Conservation (phyloP, 2,797 vertebrate species). For the Lagodon rhomboides region DNA sequence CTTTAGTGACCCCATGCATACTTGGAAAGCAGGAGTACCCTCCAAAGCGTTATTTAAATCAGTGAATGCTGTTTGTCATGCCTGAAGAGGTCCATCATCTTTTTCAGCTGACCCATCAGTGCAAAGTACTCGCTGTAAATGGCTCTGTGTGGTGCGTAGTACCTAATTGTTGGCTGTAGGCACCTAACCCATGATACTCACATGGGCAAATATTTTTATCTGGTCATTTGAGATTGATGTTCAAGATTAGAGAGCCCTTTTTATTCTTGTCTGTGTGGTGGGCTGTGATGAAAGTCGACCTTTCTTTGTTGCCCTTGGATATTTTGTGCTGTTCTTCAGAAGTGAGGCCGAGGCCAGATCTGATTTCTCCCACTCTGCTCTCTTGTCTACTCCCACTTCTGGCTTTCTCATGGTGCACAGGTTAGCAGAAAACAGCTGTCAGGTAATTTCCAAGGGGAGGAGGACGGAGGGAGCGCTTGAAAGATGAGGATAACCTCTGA, state of each 20-base stretch:
- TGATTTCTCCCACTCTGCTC: constrained; percentile 43
- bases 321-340: constrained; percentile 30
- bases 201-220: constrained; percentile 15
- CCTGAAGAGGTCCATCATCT: constrained; percentile 22
- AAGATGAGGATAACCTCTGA: constrained; percentile 59
- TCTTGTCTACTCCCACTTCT: constrained; percentile 40
- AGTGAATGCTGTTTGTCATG: constrained; percentile 33
- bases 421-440: constrained; percentile 70
- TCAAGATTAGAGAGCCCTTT: constrained; percentile 24
- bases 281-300: constrained; percentile 55
- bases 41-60: background rate
- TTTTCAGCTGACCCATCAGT: constrained; percentile 26
- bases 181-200: constrained; percentile 5
- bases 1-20: constrained; percentile 13
- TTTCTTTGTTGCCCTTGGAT: constrained; percentile 46
- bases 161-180: background rate
- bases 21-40: constrained; percentile 13
- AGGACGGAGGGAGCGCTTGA: constrained; percentile 32
- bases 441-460: constrained; percentile 62
- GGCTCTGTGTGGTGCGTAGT: background rate
- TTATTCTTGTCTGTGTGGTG: constrained; percentile 23
- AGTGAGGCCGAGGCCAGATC: constrained; percentile 37
- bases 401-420: constrained; percentile 46
- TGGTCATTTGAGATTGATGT: constrained; percentile 32
- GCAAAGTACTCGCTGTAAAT: constrained; percentile 18